Evolutionary conservation across 2,888 invertebrate genomes (phyloP).

Genomic region (Eristalis intricaria): DNA sequence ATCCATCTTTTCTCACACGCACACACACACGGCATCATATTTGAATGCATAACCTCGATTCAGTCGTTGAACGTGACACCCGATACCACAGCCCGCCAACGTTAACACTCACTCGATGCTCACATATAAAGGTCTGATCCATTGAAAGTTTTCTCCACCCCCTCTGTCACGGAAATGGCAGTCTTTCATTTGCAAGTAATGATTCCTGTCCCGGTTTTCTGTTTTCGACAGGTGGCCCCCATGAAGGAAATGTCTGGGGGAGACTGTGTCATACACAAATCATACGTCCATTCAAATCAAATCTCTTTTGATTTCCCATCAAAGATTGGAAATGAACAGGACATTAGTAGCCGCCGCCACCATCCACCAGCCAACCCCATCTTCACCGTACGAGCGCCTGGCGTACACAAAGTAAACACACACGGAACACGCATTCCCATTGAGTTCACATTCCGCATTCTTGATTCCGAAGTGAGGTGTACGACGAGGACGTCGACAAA

Average conservation of each 20-base stretch:
- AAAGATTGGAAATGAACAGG: conserved; percentile 61
- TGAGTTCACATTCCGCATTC: conserved; percentile 20
- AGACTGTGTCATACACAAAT: conserved; percentile 58
- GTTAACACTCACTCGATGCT: background rate
- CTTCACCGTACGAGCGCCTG: background rate
- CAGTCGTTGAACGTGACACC: background rate
- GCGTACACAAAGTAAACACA: conserved; percentile 45
- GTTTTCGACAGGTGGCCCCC: conserved; percentile 53
- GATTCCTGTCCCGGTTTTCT: conserved; percentile 44
- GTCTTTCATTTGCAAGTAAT: conserved; percentile 41
- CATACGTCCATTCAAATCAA: conserved; percentile 67
- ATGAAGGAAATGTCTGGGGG: conserved; percentile 41
- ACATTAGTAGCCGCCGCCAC: conserved; percentile 45
- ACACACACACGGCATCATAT: conserved; percentile 32
- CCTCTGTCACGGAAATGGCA: background rate
- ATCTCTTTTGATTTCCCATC: conserved; percentile 68
- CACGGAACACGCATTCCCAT: conserved; percentile 46
- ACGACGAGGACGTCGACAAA: conserved; percentile 22
- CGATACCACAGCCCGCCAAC: background rate
- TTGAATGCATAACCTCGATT: conserved; percentile 43
- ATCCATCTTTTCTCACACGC: background rate
- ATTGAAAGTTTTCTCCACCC: conserved; percentile 5
- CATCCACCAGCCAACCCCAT: background rate
- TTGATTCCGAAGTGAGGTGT: conserved; percentile 24
- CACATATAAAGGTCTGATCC: background rate